These are phyloP conservation scores for Myocastor coypus DNA, from an alignment of 2,113 vertebrate genomes.

Conservation along the genomic window DNA sequence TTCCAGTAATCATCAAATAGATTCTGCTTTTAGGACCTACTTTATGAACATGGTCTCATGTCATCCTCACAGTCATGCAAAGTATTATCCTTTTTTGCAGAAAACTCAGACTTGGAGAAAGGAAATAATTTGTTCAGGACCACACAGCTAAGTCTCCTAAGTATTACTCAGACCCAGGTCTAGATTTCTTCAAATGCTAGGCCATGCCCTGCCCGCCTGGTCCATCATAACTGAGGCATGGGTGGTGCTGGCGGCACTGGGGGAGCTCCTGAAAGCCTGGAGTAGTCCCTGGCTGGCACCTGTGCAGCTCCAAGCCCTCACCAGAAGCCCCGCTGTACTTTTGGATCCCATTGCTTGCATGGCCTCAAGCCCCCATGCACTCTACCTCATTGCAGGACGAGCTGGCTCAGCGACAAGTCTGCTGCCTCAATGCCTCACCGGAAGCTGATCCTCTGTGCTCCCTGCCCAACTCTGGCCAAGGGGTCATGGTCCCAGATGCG, in stretches of 20 bases:
- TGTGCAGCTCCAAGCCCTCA: background rate
- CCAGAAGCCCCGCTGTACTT: background rate
- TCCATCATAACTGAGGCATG: background rate
- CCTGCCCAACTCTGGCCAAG: background rate
- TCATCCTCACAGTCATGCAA: constrained; percentile 1
- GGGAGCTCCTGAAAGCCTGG: background rate
- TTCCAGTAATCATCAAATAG: constrained; percentile 63
- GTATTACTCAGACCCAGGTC: background rate
- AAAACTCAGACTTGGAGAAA: constrained; percentile 44
- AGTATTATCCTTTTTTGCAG: constrained; percentile 18
- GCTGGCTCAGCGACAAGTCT: background rate
- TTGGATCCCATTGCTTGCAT: background rate
- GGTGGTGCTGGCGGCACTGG: background rate
- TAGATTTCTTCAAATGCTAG: background rate
- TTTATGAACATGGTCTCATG: constrained; percentile 33
- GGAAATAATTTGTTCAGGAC: constrained; percentile 15
- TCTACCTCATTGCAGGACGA: background rate
- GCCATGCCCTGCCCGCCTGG: background rate
- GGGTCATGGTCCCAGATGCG: too few species aligned
- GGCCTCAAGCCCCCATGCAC: background rate
- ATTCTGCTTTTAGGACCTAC: constrained; percentile 67
- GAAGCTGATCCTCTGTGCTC: background rate
- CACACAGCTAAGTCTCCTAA: background rate
- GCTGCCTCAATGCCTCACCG: background rate
- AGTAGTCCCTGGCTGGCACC: background rate